These are phyloP conservation scores for Lepetodrilus schrolli DNA, from an alignment of 2,888 invertebrate genomes.

Conservation along the genomic window DNA sequence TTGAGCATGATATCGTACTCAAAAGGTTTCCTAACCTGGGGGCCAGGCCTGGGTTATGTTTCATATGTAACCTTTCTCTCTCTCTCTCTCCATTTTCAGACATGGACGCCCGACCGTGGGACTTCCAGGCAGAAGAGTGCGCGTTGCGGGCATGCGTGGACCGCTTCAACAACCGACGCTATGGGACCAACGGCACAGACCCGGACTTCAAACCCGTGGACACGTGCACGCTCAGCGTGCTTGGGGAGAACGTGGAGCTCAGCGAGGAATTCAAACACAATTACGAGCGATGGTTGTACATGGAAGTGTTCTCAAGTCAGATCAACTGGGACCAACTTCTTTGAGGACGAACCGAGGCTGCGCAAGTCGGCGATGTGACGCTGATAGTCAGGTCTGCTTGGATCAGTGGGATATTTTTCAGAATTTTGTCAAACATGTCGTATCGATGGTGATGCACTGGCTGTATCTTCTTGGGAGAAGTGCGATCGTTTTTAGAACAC, in stretches of 20 bases:
- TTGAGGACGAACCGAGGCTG: no score
- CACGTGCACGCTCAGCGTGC: slow-evolving; percentile 87
- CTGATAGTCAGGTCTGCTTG: no score
- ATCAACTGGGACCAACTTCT: slow-evolving; percentile 79
- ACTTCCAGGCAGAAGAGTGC: slow-evolving; percentile 96
- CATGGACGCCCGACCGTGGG: slow-evolving; percentile 97
- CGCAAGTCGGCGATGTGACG: no score
- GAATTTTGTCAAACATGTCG: no score
- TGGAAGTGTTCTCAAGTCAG: slow-evolving; percentile 91
- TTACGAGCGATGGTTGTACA: slow-evolving; percentile 95
- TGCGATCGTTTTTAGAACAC: no score
- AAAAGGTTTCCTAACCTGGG: no score
- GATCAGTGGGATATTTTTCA: no score
- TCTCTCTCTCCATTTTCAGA: slow-evolving; percentile 78
- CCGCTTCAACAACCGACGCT: slow-evolving; percentile 93
- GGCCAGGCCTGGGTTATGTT: no score
- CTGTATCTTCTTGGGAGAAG: no score
- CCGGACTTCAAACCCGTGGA: slow-evolving; percentile 82
- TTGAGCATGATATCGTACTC: no score
- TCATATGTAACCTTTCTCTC: no score
- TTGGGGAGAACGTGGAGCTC: slow-evolving; percentile 86
- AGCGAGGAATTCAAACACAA: slow-evolving; percentile 83
- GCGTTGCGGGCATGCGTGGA: slow-evolving; percentile 94
- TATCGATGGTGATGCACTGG: no score
- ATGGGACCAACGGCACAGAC: slow-evolving; percentile 79